Evolutionary conservation across 2,113 vertebrate genomes (phyloP).

Genomic region (Acrocephalus kingi): DNA sequence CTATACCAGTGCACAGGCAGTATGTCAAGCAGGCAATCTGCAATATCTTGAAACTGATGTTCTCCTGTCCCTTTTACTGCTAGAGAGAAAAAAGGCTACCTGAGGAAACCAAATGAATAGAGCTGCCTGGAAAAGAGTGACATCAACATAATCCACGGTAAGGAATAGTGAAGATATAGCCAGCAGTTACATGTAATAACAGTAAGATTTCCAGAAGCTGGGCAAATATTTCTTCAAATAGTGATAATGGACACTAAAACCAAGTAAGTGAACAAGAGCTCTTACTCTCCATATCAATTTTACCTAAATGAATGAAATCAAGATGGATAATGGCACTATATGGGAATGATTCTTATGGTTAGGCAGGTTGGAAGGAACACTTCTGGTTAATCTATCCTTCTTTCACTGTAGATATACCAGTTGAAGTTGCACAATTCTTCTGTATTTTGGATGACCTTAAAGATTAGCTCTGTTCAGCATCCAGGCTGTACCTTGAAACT

Average conservation of each 20-base stretch:
- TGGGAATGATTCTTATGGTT: neutral
- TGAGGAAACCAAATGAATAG: neutral
- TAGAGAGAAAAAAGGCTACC: neutral
- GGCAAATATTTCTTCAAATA: neutral
- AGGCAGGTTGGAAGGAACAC: neutral
- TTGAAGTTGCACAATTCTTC: neutral
- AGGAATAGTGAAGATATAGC: neutral
- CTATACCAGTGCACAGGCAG: neutral
- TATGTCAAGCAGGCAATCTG: neutral
- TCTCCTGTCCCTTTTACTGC: neutral
- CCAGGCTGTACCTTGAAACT: neutral
- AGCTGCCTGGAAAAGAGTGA: neutral
- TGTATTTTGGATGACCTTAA: neutral
- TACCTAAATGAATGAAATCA: neutral
- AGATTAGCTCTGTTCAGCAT: neutral
- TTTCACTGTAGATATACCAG: neutral
- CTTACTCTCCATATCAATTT: neutral
- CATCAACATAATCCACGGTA: neutral
- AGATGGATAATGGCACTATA: neutral
- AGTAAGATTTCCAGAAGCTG: neutral
- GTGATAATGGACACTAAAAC: neutral
- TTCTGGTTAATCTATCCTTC: neutral
- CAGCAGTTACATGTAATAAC: neutral
- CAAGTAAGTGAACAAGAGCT: neutral
- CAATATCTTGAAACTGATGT: neutral